These are phyloP conservation scores for Pangasius macronema DNA, from an alignment of 2,797 vertebrate species.

Conservation along the genomic window DNA sequence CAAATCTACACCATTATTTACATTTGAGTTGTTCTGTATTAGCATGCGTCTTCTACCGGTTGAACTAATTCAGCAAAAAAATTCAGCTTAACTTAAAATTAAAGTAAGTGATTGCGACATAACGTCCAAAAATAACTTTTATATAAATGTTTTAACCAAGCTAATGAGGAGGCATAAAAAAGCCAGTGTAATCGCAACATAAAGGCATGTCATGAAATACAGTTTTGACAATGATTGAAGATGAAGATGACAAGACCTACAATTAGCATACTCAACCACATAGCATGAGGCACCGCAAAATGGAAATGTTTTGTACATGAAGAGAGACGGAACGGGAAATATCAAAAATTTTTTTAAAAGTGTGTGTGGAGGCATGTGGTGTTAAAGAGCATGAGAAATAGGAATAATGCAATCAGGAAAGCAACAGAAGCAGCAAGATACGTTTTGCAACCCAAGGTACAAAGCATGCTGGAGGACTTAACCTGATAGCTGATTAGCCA, in stretches of 20 bases:
- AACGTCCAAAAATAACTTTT: background rate
- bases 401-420: slow-evolving; percentile 16
- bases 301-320: background rate
- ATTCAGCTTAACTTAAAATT: background rate
- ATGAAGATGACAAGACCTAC: slow-evolving; percentile 3
- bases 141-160: background rate
- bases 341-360: background rate
- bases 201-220: slow-evolving; percentile 11
- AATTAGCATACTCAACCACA: background rate
- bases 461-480: slow-evolving; percentile 66
- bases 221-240: background rate
- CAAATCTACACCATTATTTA: too few species aligned
- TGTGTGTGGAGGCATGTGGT: background rate
- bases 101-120: background rate
- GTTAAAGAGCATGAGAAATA: slow-evolving; percentile 37
- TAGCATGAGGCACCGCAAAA: background rate
- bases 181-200: slow-evolving; percentile 29
- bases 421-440: slow-evolving; percentile 25
- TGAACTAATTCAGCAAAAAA: background rate
- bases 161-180: slow-evolving; percentile 35
- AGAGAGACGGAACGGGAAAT: background rate
- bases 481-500: slow-evolving; percentile 21
- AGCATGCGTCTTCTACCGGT: background rate
- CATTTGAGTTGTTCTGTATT: background rate
- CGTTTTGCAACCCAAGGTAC: slow-evolving; percentile 54